Conservation (phyloP, 2,888 invertebrate genomes). For the Drosophila nigricruria region DNA sequence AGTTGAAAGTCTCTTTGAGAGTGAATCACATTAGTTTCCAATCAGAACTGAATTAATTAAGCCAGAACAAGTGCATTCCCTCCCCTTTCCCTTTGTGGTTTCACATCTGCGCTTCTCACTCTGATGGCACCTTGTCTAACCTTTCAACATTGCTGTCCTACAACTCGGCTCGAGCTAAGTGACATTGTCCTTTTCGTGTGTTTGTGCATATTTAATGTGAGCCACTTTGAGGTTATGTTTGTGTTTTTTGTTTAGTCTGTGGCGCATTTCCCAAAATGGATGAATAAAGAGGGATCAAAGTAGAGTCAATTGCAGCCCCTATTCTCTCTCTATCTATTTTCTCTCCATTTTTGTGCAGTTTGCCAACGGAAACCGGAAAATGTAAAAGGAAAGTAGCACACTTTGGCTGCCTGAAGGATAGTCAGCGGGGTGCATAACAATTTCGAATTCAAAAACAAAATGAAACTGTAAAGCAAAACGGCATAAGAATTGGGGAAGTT, state of each 20-base stretch:
- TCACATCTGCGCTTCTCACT: neutral
- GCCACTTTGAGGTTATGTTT: constrained; percentile 64
- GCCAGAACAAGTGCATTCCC: constrained; percentile 50
- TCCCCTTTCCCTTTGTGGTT: constrained; percentile 5
- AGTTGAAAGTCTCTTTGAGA: constrained; percentile 22
- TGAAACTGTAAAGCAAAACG: constrained; percentile 43
- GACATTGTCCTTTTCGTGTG: constrained; percentile 58
- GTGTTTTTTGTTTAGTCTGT: constrained; percentile 38
- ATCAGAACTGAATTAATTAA: constrained; percentile 70
- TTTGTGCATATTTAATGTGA: constrained; percentile 67
- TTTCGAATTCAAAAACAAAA: constrained; percentile 66
- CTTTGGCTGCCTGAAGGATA: constrained; percentile 14
- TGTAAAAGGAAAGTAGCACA: constrained; percentile 52
- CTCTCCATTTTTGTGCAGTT: constrained; percentile 26
- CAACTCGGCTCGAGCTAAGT: constrained; percentile 15
- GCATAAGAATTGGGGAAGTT: constrained; percentile 12
- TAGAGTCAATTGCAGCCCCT: constrained; percentile 19
- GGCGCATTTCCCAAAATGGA: constrained; percentile 21
- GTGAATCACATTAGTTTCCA: constrained; percentile 38
- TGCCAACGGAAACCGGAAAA: constrained; percentile 35
- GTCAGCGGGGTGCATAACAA: constrained; percentile 61
- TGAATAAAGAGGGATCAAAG: constrained; percentile 6
- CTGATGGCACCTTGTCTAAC: constrained; percentile 4
- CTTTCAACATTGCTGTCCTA: constrained; percentile 27
- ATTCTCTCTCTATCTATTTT: neutral